A percentile compares a stretch with the other conserved stretches of the same genome.
Conservation (phyloP, 2,888 invertebrate genomes). For the Silvanus unidentatus region DNA sequence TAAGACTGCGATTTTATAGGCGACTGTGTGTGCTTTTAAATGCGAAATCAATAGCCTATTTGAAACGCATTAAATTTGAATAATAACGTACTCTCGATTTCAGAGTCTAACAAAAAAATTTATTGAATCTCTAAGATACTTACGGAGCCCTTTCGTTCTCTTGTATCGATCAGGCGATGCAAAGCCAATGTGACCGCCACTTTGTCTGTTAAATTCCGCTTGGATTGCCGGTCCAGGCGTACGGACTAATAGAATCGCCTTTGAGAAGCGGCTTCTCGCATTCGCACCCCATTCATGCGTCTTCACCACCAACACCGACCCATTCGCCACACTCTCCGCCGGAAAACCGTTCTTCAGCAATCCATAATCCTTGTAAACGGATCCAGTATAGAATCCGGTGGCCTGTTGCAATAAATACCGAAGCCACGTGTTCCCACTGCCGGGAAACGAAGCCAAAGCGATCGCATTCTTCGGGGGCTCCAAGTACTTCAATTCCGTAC, state of each 20-base stretch:
- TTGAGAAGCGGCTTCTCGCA: constrained; percentile 55
- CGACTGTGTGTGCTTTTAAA: no score
- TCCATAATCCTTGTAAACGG: constrained; percentile 76
- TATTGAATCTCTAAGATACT: no score
- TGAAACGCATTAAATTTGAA: no score
- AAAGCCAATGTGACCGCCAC: constrained; percentile 74
- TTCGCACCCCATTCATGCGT: constrained; percentile 68
- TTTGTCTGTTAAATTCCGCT: constrained; percentile 75
- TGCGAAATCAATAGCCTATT: no score
- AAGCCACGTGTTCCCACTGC: constrained; percentile 82
- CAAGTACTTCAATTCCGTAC: constrained; percentile 47
- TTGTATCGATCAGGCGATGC: constrained; percentile 63
- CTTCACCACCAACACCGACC: constrained; percentile 71
- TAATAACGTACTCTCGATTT: no score
- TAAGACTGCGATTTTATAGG: no score
- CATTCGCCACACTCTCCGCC: constrained; percentile 69
- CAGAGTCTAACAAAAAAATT: background rate
- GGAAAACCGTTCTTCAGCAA: constrained; percentile 73
- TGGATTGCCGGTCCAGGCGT: constrained; percentile 67
- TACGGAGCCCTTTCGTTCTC: constrained; percentile 58
- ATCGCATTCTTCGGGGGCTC: constrained; percentile 50
- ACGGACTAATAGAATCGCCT: constrained; percentile 65
- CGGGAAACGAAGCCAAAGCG: constrained; percentile 73
- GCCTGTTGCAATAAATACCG: constrained; percentile 72
- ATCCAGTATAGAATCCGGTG: constrained; percentile 71